Base-by-base conservation (phyloP, 2,113 vertebrate species). In the Callopanchax toddi region DNA sequence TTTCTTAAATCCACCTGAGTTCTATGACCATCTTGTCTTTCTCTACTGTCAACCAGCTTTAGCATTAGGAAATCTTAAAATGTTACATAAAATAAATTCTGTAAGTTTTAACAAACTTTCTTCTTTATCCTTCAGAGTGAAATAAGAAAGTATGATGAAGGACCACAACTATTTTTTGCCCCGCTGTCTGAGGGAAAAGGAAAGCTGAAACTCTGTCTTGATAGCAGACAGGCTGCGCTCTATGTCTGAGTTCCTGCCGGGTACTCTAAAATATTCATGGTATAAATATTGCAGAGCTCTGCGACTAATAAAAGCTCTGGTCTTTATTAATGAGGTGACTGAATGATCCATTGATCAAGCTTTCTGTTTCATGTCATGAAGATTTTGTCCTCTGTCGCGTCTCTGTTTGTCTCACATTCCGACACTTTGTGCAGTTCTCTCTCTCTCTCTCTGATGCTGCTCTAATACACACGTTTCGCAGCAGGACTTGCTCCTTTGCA, bases 241-340 rank as follows among this genome's bases (percentile, higher is more conserved):
- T 34, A 42, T 43, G 71, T 77, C 80, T 82, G 66, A 67, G 59
- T 67, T 87, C 75, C 86, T 85, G 80, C 70, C 44, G 73, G 80
- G 74, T 51, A 78, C 75, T 69, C 74, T 93, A 86, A 93, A 93
- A 92, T 91, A 93, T 93, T 92, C 82, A 91, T 92, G 87, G 72
- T 75, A 92, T 93, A 89, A 92, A 93, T 93, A 91, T 93, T 92
- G 87, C 89, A 93, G 79, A 49, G 65, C 82, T 65, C 71, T 61
- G 76, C 66, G 68, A 89, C 91, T 93, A 92, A 93, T 92, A 93
- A 93, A 92, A 92, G 90, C 80, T 37, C 56, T 73, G 74, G 80
- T 88, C 88, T 89, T 92, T 92, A 92, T 93, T 92, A 93, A 91
- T 78, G 85, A 86, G 80, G 82, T 85, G 85, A 89, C 80, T 64